These are phyloP conservation scores for Eupeodes latifasciatus DNA, from an alignment of 2,888 invertebrate species.

Conservation along the genomic window DNA sequence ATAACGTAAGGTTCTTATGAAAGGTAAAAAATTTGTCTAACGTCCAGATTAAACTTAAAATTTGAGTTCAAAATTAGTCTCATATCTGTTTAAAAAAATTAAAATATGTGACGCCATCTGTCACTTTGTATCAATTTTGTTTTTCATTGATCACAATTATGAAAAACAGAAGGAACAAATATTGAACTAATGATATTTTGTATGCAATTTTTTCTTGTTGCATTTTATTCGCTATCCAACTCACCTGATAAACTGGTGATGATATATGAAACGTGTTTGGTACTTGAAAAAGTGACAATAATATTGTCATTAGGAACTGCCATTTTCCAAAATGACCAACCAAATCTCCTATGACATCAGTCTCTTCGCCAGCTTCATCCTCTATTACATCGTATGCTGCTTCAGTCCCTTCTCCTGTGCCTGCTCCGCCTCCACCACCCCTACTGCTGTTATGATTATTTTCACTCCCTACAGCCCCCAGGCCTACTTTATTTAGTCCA, in stretches of 20 bases:
- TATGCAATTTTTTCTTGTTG: too few species aligned
- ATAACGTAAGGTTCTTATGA: too few species aligned
- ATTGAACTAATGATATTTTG: too few species aligned
- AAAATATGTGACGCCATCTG: too few species aligned
- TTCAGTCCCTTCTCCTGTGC: too few species aligned
- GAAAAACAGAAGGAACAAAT: too few species aligned
- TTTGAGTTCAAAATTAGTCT: too few species aligned
- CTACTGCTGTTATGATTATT: slow-evolving; percentile 45
- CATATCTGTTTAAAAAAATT: too few species aligned
- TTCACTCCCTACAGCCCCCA: background rate
- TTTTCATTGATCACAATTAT: too few species aligned
- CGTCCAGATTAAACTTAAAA: too few species aligned
- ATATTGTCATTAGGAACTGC: slow-evolving; percentile 90
- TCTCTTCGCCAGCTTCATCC: slow-evolving; percentile 84
- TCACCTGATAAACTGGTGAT: slow-evolving; percentile 89
- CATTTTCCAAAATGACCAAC: slow-evolving; percentile 91
- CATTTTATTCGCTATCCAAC: slow-evolving; percentile 74
- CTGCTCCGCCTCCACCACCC: background rate
- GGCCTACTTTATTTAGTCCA: slow-evolving; percentile 27
- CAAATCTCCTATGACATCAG: slow-evolving; percentile 88
- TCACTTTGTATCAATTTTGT: too few species aligned
- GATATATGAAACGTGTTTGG: slow-evolving; percentile 93
- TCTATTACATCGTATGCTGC: slow-evolving; percentile 5
- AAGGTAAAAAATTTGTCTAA: too few species aligned
- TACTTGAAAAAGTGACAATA: slow-evolving; percentile 90